Percentiles rank a stretch among this genome's conserved stretches.
phyloP scores from a whole-genome alignment of 2,888 invertebrate genomes.

The Hartigia nigra region DNA sequence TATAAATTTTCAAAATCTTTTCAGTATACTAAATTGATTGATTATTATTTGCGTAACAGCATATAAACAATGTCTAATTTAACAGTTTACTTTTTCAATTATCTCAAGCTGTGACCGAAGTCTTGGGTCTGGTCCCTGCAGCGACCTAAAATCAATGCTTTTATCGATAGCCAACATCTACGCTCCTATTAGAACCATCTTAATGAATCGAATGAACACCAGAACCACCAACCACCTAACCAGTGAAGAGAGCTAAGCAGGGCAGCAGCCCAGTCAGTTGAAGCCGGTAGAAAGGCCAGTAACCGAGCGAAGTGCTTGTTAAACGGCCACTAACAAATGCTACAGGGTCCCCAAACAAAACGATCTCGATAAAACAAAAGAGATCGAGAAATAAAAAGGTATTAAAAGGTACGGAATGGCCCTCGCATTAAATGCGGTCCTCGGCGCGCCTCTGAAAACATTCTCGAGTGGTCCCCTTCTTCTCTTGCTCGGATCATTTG shows the following conservation, averaged over 20 bases:
- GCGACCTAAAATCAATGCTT: conserved; percentile 1
- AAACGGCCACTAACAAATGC: conserved; percentile 41
- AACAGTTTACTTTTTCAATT: conserved; percentile 19
- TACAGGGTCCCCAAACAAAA: conserved; percentile 33
- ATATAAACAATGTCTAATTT: not conserved
- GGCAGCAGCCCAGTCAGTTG: not conserved
- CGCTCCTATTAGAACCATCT: conserved; percentile 23
- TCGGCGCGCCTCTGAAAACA: not conserved
- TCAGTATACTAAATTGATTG: not conserved
- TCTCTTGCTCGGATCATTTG: not conserved
- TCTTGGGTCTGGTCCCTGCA: not conserved
- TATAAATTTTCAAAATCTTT: not conserved
- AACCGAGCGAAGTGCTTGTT: conserved; percentile 33
- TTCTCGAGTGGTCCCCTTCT: not conserved
- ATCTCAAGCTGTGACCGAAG: conserved; percentile 2
- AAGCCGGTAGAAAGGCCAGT: conserved; percentile 15
- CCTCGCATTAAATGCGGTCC: not conserved
- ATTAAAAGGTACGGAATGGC: conserved; percentile 5
- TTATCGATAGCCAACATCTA: conserved; percentile 37
- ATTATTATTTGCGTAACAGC: not conserved
- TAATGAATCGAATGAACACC: conserved; percentile 22
- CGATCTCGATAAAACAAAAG: conserved; percentile 36
- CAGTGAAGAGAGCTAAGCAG: conserved; percentile 13
- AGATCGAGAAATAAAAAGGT: conserved; percentile 10
- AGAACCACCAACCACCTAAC: not conserved